A percentile compares a stretch with the other conserved stretches of the same genome.
Evolutionary conservation across 2,113 vertebrate species (phyloP).

Genomic region (Phoxinus phoxinus): DNA sequence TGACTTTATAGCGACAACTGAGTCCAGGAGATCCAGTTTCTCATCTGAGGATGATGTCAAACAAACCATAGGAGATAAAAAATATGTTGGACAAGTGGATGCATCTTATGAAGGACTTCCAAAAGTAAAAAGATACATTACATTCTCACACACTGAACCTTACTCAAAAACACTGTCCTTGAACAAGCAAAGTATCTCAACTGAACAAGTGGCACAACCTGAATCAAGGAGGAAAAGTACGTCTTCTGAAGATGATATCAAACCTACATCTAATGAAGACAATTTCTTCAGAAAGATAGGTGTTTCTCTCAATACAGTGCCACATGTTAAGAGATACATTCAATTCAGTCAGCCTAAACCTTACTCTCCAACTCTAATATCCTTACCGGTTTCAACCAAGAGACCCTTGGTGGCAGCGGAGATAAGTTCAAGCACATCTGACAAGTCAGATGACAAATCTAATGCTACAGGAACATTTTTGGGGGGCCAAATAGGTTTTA

Average conservation of each 20-base stretch:
- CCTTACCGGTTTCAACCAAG: neutral
- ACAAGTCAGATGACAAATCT: neutral
- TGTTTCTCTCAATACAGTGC: slow-evolving; percentile 12
- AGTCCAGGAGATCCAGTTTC: slow-evolving; percentile 24
- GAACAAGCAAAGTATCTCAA: neutral
- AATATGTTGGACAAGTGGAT: slow-evolving; percentile 21
- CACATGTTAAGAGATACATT: slow-evolving; percentile 42
- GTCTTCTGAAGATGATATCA: neutral
- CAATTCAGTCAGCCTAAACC: slow-evolving; percentile 33
- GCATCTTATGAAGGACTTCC: slow-evolving; percentile 23
- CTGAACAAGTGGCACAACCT: neutral
- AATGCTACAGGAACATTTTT: slow-evolving; percentile 14
- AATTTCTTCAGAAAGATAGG: neutral
- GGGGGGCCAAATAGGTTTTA: neutral
- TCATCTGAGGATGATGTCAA: slow-evolving; percentile 13
- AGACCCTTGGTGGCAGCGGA: neutral
- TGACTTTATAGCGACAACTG: neutral
- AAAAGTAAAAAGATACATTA: slow-evolving; percentile 36
- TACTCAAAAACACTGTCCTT: neutral
- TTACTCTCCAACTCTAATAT: neutral
- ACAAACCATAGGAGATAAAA: neutral
- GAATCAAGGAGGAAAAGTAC: neutral
- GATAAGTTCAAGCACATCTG: slow-evolving; percentile 4
- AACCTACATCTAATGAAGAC: neutral
- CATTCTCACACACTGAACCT: slow-evolving; percentile 30